Evolutionary conservation across 1,140 invertebrate genomes (phyloP).

Genomic region (Lepidurus couesii): DNA sequence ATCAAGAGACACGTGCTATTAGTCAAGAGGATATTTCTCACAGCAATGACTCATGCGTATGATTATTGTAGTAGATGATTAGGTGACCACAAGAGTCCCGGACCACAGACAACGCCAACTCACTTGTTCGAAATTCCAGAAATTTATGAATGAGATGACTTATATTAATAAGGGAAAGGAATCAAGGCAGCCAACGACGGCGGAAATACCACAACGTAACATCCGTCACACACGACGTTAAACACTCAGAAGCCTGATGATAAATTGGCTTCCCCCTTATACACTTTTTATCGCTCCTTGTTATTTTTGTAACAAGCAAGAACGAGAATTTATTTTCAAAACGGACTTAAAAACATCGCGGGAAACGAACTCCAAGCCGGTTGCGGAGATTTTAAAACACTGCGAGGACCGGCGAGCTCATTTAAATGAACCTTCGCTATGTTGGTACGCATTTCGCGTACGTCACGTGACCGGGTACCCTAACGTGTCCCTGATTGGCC

Average conservation of each 20-base stretch:
- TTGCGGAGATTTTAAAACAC: background rate
- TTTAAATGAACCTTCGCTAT: background rate
- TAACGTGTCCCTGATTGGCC: background rate
- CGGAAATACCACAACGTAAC: constrained; percentile 17
- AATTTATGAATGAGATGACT: background rate
- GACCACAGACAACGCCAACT: background rate
- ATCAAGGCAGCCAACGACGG: background rate
- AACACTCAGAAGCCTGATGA: background rate
- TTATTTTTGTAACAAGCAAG: background rate
- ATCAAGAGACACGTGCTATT: background rate
- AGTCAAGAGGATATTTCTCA: background rate
- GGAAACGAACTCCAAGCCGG: background rate
- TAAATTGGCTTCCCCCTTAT: background rate
- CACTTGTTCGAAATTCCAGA: background rate
- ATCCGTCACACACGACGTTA: background rate
- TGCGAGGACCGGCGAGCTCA: background rate
- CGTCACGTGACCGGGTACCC: constrained; percentile 5
- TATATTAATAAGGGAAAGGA: background rate
- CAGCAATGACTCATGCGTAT: background rate
- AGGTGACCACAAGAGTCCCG: background rate
- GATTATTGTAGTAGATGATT: background rate
- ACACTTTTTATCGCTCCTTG: background rate
- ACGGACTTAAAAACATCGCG: background rate
- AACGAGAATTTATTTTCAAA: background rate
- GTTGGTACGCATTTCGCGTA: background rate